These are phyloP conservation scores for Pegoplata infirma DNA, from an alignment of 2,888 invertebrate genomes.

Conservation along the genomic window DNA sequence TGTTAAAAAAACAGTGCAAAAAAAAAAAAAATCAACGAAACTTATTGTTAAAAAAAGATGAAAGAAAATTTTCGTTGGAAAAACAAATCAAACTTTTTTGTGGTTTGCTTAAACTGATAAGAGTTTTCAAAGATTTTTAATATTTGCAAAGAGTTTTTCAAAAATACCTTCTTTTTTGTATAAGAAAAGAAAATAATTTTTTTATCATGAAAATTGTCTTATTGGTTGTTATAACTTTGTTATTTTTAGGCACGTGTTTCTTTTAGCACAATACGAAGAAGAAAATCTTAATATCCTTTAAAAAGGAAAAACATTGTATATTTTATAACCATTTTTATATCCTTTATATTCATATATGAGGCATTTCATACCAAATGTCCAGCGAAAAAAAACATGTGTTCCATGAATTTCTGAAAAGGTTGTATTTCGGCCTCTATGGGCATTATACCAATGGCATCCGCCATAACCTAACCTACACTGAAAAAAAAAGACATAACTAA, in stretches of 20 bases:
- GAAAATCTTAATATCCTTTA: conserved; percentile 18
- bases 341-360: too few relatives aligned
- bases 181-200: conserved; percentile 50
- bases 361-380: too few relatives aligned
- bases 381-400: too few relatives aligned
- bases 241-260: conserved; percentile 53
- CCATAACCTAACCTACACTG: too few relatives aligned
- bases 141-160: background rate
- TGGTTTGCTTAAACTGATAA: conserved; percentile 34
- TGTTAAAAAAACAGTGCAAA: too few relatives aligned
- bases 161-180: conserved; percentile 3
- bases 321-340: conserved; percentile 34
- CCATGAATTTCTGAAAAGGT: too few relatives aligned
- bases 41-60: conserved; percentile 37
- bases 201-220: conserved; percentile 41
- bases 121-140: conserved; percentile 9
- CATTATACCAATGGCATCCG: too few relatives aligned
- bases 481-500: too few relatives aligned
- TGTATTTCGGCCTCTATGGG: too few relatives aligned
- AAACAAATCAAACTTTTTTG: conserved; percentile 53
- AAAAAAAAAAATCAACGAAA: too few relatives aligned
- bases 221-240: conserved; percentile 50
- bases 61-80: conserved; percentile 38
- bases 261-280: background rate
- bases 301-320: conserved; percentile 30